Evolutionary conservation across 2,113 vertebrate species (phyloP).

Genomic region (Tachysurus fulvidraco): DNA sequence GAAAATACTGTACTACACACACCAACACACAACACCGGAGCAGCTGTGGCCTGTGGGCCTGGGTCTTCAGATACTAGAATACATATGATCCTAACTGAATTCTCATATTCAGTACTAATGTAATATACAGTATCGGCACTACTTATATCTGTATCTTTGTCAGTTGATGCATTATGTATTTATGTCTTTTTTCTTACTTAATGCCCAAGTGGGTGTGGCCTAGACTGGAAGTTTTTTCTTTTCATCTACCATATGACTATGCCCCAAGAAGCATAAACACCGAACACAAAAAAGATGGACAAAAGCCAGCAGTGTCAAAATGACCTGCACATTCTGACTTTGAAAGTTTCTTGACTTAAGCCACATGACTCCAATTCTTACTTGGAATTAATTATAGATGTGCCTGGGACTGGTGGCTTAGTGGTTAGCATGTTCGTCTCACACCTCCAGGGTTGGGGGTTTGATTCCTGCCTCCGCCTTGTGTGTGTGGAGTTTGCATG

Average conservation of each 20-base stretch:
- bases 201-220: background rate
- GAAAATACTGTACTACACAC: slow-evolving; percentile 23
- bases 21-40: slow-evolving; percentile 14
- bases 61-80: background rate
- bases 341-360: background rate
- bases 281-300: background rate
- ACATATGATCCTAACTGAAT: background rate
- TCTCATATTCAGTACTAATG: background rate
- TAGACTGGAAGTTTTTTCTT: background rate
- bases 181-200: too few species aligned
- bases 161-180: too few species aligned
- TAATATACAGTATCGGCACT: too few species aligned
- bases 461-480: too few species aligned
- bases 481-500: too few species aligned
- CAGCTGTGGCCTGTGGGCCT: background rate
- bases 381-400: background rate
- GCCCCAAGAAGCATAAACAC: background rate
- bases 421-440: too few species aligned
- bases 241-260: background rate
- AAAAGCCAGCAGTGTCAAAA: background rate
- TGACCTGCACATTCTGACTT: background rate
- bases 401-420: background rate
- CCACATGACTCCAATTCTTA: too few species aligned
- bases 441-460: too few species aligned
- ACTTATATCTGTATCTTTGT: too few species aligned